Conservation (phyloP, 1,140 invertebrate species). For the Sesamia nonagrioides region DNA sequence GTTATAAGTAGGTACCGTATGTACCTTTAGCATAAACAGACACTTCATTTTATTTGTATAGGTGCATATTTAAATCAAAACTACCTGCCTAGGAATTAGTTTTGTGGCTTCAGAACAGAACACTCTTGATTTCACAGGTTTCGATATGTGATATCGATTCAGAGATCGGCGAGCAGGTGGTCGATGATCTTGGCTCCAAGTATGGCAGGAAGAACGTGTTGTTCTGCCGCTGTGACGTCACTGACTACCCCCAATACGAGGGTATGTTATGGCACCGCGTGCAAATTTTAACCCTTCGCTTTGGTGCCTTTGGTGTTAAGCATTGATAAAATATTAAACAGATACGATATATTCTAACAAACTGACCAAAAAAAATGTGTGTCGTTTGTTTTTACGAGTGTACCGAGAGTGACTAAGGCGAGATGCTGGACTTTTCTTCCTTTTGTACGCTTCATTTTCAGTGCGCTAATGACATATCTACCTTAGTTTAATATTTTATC, state of each 20-base stretch:
- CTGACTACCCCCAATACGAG: slow-evolving; percentile 92
- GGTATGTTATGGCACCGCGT: slow-evolving; percentile 79
- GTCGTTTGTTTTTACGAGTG: too few relatives aligned
- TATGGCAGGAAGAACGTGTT: slow-evolving; percentile 90
- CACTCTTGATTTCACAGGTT: slow-evolving; percentile 85
- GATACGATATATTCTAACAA: background rate
- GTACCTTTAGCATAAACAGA: too few relatives aligned
- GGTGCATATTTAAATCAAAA: too few relatives aligned
- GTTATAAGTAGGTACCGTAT: too few relatives aligned
- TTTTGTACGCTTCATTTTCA: too few relatives aligned
- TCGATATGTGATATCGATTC: slow-evolving; percentile 92
- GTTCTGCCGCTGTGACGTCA: slow-evolving; percentile 91
- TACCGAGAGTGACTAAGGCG: too few relatives aligned
- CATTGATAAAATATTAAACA: too few relatives aligned
- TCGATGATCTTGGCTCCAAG: slow-evolving; percentile 88
- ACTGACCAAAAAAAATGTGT: too few relatives aligned
- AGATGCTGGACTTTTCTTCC: too few relatives aligned
- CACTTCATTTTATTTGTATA: too few relatives aligned
- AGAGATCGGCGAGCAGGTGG: slow-evolving; percentile 90
- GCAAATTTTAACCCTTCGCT: slow-evolving; percentile 38
- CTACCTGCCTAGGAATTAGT: background rate
- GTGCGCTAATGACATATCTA: too few relatives aligned
- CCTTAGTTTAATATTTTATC: too few relatives aligned
- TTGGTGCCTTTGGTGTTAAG: background rate
- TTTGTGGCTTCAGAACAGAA: background rate